Percentiles rank a stretch among this genome's conserved stretches.
Evolutionary conservation across 2,113 vertebrate genomes (phyloP).

Genomic region (Catharus minimus): DNA sequence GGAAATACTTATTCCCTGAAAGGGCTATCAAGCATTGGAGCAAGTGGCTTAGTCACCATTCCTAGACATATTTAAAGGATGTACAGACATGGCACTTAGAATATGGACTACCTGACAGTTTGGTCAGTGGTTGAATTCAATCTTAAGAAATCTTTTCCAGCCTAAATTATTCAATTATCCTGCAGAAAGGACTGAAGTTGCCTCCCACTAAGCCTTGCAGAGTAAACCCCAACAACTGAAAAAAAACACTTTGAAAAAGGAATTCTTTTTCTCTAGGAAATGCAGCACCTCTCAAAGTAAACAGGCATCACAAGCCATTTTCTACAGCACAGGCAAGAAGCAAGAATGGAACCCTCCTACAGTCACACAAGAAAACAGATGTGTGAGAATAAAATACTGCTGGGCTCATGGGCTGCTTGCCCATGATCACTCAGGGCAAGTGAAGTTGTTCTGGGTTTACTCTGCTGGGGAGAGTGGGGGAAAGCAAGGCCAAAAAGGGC

Average conservation of each 20-base stretch:
- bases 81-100: rapidly evolving
- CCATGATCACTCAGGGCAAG: background rate
- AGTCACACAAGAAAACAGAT: background rate
- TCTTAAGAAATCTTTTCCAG: background rate
- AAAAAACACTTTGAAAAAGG: background rate
- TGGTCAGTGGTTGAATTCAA: rapidly evolving
- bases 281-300: background rate
- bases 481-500: background rate
- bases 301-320: background rate
- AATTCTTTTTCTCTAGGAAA: background rate
- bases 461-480: rapidly evolving
- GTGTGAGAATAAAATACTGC: background rate
- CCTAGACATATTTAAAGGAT: background rate
- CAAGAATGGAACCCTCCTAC: background rate
- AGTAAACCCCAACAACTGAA: background rate
- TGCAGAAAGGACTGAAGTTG: background rate
- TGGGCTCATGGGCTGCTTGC: background rate
- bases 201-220: background rate
- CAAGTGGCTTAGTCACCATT: background rate
- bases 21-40: background rate
- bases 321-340: background rate
- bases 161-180: background rate
- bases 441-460: background rate
- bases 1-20: background rate
- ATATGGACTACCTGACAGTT: background rate